Evolutionary conservation across 2,797 vertebrate species (phyloP).

Genomic region (Phalloptychus januarius): DNA sequence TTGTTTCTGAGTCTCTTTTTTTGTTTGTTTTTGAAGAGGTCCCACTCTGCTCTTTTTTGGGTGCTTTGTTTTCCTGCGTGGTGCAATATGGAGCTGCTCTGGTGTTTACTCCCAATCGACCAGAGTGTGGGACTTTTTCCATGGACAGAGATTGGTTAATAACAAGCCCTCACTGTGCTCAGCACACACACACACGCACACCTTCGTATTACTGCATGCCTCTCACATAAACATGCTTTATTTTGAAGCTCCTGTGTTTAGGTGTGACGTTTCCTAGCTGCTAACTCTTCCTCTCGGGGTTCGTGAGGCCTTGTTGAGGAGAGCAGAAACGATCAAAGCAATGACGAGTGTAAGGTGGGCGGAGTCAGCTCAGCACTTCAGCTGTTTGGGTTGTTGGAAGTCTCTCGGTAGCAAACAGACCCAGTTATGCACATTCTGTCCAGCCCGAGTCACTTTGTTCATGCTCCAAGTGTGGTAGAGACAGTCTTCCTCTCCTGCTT

Average conservation of each 20-base stretch:
- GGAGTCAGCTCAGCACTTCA: slow-evolving; percentile 7
- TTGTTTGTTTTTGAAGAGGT: neutral
- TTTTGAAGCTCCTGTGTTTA: slow-evolving; percentile 58
- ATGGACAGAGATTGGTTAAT: slow-evolving; percentile 15
- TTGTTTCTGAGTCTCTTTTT: neutral
- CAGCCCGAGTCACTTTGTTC: slow-evolving; percentile 16
- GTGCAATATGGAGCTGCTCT: slow-evolving; percentile 60
- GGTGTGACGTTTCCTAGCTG: slow-evolving; percentile 83
- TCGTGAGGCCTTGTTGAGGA: slow-evolving; percentile 63
- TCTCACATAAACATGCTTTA: slow-evolving; percentile 75
- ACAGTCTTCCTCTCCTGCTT: slow-evolving; percentile 18
- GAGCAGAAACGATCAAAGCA: slow-evolving; percentile 54
- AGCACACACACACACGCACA: slow-evolving; percentile 13
- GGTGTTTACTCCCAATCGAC: slow-evolving; percentile 16
- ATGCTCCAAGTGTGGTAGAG: neutral
- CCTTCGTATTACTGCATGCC: slow-evolving; percentile 70
- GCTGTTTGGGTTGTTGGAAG: slow-evolving; percentile 2
- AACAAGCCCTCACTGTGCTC: slow-evolving; percentile 38
- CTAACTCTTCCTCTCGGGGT: slow-evolving; percentile 79
- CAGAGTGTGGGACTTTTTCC: slow-evolving; percentile 19
- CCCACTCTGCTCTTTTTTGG: slow-evolving; percentile 8
- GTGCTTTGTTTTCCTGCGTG: slow-evolving; percentile 31
- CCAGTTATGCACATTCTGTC: slow-evolving; percentile 12
- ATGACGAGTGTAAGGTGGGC: slow-evolving; percentile 26
- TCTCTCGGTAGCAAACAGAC: neutral